Evolutionary conservation across 2,797 vertebrate species (phyloP).

Genomic region (Cossypha caffra): DNA sequence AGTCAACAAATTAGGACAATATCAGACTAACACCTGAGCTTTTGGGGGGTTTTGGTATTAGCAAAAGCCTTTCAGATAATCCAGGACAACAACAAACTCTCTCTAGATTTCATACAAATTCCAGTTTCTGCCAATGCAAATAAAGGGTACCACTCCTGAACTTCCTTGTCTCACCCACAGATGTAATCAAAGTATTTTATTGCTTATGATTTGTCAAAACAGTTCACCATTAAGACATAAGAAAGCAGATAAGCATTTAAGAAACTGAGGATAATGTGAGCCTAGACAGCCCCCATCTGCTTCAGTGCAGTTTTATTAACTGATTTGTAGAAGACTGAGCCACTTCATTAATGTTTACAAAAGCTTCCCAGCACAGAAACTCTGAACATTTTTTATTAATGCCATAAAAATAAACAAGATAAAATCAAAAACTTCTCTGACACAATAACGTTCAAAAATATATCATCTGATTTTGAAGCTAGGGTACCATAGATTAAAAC

Average conservation of each 20-base stretch:
- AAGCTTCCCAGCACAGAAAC: background rate
- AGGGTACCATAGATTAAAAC: background rate
- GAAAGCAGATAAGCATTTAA: constrained; percentile 48
- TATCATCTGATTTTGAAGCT: background rate
- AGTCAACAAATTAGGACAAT: background rate
- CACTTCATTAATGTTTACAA: background rate
- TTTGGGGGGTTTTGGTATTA: background rate
- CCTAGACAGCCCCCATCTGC: constrained; percentile 51
- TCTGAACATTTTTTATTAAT: background rate
- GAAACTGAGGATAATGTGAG: constrained; percentile 49
- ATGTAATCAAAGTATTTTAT: background rate
- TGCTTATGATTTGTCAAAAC: constrained; percentile 16
- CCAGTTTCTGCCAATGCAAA: background rate
- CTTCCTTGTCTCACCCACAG: background rate
- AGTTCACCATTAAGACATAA: constrained; percentile 6
- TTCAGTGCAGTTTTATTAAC: constrained; percentile 25
- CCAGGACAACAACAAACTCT: background rate
- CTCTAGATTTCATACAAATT: background rate
- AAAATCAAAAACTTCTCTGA: background rate
- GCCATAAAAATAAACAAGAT: background rate
- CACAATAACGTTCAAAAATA: background rate
- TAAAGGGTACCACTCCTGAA: background rate
- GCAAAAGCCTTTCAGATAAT: background rate
- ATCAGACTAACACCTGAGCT: background rate
- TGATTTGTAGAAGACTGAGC: background rate